phyloP scores from a whole-genome alignment of 2,797 vertebrate genomes.

The Eulemur mongoz region DNA sequence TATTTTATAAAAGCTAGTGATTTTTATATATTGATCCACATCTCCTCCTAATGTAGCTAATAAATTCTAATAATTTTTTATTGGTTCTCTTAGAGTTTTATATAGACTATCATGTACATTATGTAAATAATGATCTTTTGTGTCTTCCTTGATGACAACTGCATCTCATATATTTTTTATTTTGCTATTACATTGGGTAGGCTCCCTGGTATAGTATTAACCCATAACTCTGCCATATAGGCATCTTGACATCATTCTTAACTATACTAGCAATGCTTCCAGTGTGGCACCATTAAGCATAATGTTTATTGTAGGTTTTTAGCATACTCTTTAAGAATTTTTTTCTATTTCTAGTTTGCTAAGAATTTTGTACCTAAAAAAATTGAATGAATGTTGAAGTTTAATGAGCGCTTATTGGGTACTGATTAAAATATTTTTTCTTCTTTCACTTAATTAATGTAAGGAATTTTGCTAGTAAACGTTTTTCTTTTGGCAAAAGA shows the following conservation, averaged over 20 bases:
- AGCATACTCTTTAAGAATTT: not conserved
- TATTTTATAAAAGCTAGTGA: not conserved
- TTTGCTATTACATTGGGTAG: not conserved
- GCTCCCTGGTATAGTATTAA: not conserved
- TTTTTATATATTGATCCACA: not conserved
- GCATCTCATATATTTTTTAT: not conserved
- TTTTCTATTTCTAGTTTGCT: not conserved
- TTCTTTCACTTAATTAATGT: not conserved
- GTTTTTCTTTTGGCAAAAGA: not conserved
- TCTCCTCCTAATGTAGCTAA: not conserved
- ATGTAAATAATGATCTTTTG: not conserved
- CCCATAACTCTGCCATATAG: not conserved
- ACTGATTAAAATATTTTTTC: not conserved
- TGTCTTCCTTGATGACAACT: not conserved
- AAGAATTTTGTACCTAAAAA: not conserved
- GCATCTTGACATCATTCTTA: not conserved
- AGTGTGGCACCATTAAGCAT: not conserved
- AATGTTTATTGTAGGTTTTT: not conserved
- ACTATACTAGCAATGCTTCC: not conserved
- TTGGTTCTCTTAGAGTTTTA: slow-evolving; percentile 2
- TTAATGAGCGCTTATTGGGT: not conserved
- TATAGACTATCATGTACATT: not conserved
- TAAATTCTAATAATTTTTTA: not conserved
- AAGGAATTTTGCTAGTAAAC: not conserved
- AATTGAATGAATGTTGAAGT: not conserved